Evolutionary conservation across 2,888 invertebrate genomes (phyloP).

Genomic region (Calliphora vomitoria): DNA sequence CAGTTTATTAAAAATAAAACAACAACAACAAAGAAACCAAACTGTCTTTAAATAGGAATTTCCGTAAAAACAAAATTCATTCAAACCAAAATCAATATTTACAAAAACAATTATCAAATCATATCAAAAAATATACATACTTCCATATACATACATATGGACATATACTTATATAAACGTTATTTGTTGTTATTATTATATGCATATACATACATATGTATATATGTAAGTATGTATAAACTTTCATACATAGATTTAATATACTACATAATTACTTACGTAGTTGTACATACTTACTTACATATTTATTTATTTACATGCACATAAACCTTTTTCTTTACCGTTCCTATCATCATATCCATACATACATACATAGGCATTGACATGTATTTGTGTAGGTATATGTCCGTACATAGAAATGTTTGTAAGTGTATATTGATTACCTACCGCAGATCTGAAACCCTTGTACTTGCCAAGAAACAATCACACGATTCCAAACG

Average conservation of each 20-base stretch:
- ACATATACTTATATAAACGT: neutral
- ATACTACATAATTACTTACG: neutral
- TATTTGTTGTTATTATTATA: slow-evolving; percentile 39
- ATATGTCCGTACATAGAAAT: neutral
- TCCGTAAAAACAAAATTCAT: slow-evolving; percentile 31
- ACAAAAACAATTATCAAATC: slow-evolving; percentile 54
- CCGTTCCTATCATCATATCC: slow-evolving; percentile 31
- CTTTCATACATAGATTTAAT: neutral
- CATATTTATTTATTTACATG: slow-evolving; percentile 3
- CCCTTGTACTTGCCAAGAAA: slow-evolving; percentile 53
- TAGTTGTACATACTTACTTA: neutral
- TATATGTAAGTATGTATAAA: neutral
- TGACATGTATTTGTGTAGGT: neutral
- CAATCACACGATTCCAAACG: slow-evolving; percentile 55
- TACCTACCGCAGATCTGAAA: slow-evolving; percentile 72
- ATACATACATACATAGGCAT: neutral
- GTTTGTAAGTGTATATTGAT: slow-evolving; percentile 51
- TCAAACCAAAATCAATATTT: slow-evolving; percentile 56
- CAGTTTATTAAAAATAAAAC: neutral
- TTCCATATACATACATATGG: too few relatives aligned
- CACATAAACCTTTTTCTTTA: slow-evolving; percentile 44
- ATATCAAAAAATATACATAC: neutral
- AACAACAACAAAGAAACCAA: neutral
- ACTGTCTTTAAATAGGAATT: slow-evolving; percentile 25
- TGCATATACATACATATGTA: neutral